Evolutionary conservation across 2,888 invertebrate genomes (phyloP).

Genomic region (Scrobipalpa costella): DNA sequence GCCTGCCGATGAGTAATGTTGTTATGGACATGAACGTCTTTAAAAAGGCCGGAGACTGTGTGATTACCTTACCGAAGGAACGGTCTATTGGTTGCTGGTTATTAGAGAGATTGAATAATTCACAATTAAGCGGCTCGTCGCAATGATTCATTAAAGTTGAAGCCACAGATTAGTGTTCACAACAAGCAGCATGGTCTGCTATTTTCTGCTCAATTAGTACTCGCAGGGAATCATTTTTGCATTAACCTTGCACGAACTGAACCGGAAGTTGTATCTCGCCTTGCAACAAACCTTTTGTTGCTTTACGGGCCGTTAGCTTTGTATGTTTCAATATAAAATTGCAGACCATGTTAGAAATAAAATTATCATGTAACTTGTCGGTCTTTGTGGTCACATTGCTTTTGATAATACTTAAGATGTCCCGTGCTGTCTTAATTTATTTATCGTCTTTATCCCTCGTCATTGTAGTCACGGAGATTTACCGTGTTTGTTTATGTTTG

Average conservation of each 20-base stretch:
- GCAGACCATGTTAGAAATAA: background rate
- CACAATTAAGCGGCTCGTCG: constrained; percentile 39
- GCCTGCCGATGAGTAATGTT: constrained; percentile 41
- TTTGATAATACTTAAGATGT: background rate
- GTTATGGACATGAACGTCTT: constrained; percentile 30
- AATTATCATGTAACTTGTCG: background rate
- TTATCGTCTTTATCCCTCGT: background rate
- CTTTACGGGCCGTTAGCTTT: background rate
- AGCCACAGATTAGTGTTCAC: constrained; percentile 44
- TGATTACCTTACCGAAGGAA: constrained; percentile 42
- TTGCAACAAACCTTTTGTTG: constrained; percentile 14
- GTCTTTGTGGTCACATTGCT: background rate
- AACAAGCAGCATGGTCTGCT: constrained; percentile 37
- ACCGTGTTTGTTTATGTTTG: background rate
- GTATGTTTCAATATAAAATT: no score
- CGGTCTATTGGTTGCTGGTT: constrained; percentile 46
- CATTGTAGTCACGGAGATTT: background rate
- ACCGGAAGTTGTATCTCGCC: constrained; percentile 20
- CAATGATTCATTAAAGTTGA: constrained; percentile 46
- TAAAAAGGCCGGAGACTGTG: constrained; percentile 38
- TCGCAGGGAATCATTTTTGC: constrained; percentile 18
- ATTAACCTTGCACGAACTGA: constrained; percentile 22
- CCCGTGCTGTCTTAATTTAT: background rate
- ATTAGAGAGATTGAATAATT: constrained; percentile 55
- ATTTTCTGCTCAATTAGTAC: constrained; percentile 42